A percentile compares a stretch with the other conserved stretches of the same genome.
phyloP scores from a whole-genome alignment of 2,797 vertebrate species.

The Fringilla coelebs region DNA sequence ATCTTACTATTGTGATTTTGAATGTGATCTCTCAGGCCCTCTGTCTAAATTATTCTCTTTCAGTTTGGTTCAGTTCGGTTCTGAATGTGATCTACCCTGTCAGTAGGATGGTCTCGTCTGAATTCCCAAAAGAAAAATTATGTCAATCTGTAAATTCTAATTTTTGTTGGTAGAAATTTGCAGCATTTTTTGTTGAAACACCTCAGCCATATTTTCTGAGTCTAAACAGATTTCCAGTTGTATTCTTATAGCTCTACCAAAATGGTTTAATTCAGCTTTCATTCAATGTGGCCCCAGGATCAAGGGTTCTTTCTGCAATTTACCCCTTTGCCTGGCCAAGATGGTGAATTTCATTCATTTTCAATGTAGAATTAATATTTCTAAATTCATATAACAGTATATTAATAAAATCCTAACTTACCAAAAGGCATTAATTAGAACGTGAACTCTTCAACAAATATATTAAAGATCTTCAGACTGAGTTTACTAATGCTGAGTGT shows the following conservation, averaged over 20 bases:
- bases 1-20: neutral
- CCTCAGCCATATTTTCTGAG: neutral
- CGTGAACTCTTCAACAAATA: neutral
- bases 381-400: neutral
- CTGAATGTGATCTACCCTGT: neutral
- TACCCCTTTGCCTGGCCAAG: neutral
- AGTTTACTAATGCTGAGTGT: neutral
- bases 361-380: neutral
- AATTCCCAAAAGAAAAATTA: neutral
- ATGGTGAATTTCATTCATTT: neutral
- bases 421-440: neutral
- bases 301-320: neutral
- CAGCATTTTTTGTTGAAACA: neutral
- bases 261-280: neutral
- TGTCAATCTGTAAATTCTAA: neutral
- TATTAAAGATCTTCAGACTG: neutral
- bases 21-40: neutral
- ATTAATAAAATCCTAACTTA: neutral
- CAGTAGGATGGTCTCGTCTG: neutral
- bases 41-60: neutral
- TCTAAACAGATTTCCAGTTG: neutral
- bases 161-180: neutral
- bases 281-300: neutral
- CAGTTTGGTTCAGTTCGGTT: neutral
- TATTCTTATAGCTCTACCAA: neutral